Evolutionary conservation across 2,113 vertebrate genomes (phyloP).

Genomic region (Menidia beryllina): DNA sequence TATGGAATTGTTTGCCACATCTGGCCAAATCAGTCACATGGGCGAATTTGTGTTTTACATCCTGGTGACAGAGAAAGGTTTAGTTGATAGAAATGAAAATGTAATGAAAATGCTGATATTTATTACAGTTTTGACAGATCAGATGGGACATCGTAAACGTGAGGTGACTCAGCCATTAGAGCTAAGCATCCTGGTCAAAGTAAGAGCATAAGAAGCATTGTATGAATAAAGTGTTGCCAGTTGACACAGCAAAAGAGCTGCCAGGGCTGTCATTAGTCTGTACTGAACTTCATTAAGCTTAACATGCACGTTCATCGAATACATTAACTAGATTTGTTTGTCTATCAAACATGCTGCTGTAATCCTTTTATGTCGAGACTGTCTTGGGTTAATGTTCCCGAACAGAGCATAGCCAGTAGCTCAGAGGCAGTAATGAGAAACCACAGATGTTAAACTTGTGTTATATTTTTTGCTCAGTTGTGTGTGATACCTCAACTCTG

Average conservation of each 20-base stretch:
- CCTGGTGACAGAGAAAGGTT: no score
- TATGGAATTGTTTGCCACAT: no score
- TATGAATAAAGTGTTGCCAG: not conserved
- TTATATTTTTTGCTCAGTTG: conserved; percentile 3
- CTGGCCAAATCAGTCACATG: no score
- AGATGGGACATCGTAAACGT: no score
- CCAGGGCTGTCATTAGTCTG: not conserved
- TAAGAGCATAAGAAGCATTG: not conserved
- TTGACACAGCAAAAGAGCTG: not conserved
- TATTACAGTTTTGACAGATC: no score
- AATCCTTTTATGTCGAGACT: conserved; percentile 29
- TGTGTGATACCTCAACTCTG: conserved; percentile 19
- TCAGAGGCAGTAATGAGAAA: conserved; percentile 3
- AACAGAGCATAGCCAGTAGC: conserved; percentile 22
- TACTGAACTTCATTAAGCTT: conserved; percentile 2
- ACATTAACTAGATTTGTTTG: conserved; percentile 28
- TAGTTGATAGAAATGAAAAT: not conserved
- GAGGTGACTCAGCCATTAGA: not conserved
- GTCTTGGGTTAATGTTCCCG: conserved; percentile 1
- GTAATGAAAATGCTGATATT: not conserved
- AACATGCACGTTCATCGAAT: conserved; percentile 24
- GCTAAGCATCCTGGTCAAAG: not conserved
- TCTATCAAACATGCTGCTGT: conserved; percentile 19
- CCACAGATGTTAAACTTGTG: not conserved
- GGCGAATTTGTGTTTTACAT: no score